These are phyloP conservation scores for Hirudinaria manillensis DNA, from an alignment of 2,888 invertebrate genomes.

Conservation along the genomic window DNA sequence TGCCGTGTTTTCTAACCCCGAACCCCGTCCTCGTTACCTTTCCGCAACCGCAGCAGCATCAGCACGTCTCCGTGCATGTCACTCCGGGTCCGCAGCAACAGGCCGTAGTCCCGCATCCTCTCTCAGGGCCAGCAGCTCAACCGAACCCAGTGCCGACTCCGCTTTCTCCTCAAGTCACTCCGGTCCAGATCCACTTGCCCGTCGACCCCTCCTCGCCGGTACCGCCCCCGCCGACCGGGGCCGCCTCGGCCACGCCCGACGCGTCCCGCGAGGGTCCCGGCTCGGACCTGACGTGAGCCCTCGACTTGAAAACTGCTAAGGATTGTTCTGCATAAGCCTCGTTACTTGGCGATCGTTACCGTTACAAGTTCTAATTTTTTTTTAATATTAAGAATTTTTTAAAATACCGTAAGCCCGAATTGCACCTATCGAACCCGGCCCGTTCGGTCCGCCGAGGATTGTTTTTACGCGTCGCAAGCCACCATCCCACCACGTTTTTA, in stretches of 20 bases:
- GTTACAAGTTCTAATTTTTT: too few species aligned
- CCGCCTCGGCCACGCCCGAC: too few species aligned
- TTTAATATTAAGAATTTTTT: too few species aligned
- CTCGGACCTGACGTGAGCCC: neutral
- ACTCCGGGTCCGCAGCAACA: neutral
- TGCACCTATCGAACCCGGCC: too few species aligned
- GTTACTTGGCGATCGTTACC: too few species aligned
- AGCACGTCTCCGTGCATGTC: neutral
- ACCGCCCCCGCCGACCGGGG: neutral
- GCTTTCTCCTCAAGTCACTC: neutral
- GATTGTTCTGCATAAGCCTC: too few species aligned
- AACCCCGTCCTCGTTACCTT: constrained; percentile 4
- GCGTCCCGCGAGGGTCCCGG: neutral
- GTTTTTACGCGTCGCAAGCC: too few species aligned
- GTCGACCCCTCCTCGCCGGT: neutral
- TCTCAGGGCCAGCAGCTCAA: constrained; percentile 3
- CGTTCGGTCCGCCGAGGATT: too few species aligned
- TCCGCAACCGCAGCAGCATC: neutral
- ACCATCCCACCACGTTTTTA: too few species aligned
- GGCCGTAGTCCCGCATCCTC: neutral
- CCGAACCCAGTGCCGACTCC: neutral
- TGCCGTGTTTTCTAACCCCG: constrained; percentile 1
- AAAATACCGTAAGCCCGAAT: too few species aligned
- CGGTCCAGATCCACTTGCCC: neutral
- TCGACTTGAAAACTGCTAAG: too few species aligned